Base-by-base conservation (phyloP, 2,888 invertebrate species). In the Watsonalla cultraria region DNA sequence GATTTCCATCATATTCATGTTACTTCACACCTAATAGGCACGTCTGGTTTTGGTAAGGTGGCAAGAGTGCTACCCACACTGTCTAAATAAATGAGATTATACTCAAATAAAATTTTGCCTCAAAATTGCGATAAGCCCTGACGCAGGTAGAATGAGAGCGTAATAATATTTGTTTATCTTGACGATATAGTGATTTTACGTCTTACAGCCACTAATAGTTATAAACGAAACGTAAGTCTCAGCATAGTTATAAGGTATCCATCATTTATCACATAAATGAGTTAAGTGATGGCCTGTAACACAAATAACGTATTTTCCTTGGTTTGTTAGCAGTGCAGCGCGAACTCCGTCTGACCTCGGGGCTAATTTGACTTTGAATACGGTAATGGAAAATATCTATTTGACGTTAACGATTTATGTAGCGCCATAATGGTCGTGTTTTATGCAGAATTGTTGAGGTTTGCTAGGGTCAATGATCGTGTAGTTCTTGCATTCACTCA, bases 361-460 rank as follows among this genome's bases (percentile, higher is more conserved):
- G 52, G 70, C 67, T 78, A 78, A 81, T 82, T 76, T 74, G 67
- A 73, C 73, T 73, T 66, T 62, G 65, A 68, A 70, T 66, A 65
- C 61, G 59, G 62, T 70, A 74, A 76, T 76, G 79, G 78, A 78
- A 82, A 80, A 75, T 77, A 70, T 74, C 69, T 63, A 58, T 63
- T 60, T 66, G 68, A 70, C 62, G 64, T 62, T 66, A 73, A 74
- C 64, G 66, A 72, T 70, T 67, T 62, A 70, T 67, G 61, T 69
- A 67, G 63, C 60, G 64, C 64, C 60, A 66, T 74, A 71, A 64
- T 72, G 64, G 63, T 65, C 60, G 64, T 57, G 61, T 65, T 72
- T 68, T 66, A 66, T 68, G 63, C 62, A 58, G 62, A 66, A 66
- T 61, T 70, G 66, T 65, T 66, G 54, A 55, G 14, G 60, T 58